phyloP scores from a whole-genome alignment of 2,888 invertebrate species.

The Boloria euphrosyne region DNA sequence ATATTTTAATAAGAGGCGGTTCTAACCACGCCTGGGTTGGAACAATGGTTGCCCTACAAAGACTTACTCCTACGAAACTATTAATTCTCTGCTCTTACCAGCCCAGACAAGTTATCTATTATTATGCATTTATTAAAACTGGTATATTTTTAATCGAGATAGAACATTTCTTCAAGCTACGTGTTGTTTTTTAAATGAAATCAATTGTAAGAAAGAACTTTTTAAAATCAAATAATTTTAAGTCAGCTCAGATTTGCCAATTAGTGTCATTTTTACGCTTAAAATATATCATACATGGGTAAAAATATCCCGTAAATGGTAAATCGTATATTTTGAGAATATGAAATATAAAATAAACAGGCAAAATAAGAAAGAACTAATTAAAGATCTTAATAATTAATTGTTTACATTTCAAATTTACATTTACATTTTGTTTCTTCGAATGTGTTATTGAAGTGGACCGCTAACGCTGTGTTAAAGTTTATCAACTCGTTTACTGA shows the following conservation, averaged over 20 bases:
- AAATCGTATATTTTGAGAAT: too few species aligned
- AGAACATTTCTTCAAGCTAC: not conserved
- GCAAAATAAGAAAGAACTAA: not conserved
- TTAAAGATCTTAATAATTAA: not conserved
- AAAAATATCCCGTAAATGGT: too few species aligned
- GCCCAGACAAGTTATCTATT: not conserved
- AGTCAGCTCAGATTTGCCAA: too few species aligned
- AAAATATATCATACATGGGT: too few species aligned
- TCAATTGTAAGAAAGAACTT: not conserved
- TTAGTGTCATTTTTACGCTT: too few species aligned
- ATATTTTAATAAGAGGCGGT: conserved; percentile 25
- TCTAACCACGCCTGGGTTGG: conserved; percentile 19
- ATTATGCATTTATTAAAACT: conserved; percentile 17
- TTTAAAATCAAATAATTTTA: too few species aligned
- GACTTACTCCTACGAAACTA: conserved; percentile 22
- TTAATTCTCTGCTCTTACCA: conserved; percentile 7
- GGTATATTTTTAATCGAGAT: conserved; percentile 4
- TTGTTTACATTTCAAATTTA: not conserved
- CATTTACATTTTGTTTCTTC: conserved; percentile 2
- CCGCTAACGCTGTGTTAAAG: conserved; percentile 10
- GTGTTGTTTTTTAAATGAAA: conserved; percentile 6
- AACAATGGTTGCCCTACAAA: conserved; percentile 25
- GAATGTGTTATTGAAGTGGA: conserved; percentile 1
- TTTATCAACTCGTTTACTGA: conserved; percentile 8
- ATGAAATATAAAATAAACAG: too few species aligned